A percentile compares a stretch with the other conserved stretches of the same genome.
phyloP scores from a whole-genome alignment of 2,888 invertebrate genomes.

The Sturmia bella region DNA sequence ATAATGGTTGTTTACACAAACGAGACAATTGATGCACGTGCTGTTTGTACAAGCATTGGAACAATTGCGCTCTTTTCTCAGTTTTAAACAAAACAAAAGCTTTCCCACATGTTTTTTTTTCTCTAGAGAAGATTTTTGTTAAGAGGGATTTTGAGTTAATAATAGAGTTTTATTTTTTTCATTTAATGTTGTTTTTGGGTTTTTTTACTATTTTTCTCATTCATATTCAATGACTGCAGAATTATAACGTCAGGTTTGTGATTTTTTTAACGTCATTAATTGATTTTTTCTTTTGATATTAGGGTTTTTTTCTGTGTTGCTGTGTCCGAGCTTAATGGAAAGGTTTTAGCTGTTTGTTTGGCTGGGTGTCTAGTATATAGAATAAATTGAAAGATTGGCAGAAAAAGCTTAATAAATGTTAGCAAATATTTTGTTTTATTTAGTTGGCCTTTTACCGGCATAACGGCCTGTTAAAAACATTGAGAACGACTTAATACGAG shows the following conservation, averaged over 20 bases:
- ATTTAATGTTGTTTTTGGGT: conserved; percentile 25
- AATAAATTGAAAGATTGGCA: conserved; percentile 13
- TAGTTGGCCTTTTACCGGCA: conserved; percentile 67
- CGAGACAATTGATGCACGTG: conserved; percentile 19
- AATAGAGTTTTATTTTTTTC: conserved; percentile 4
- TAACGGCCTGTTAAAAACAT: conserved; percentile 48
- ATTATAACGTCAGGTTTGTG: conserved; percentile 52
- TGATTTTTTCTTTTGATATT: conserved; percentile 46
- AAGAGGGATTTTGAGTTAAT: not conserved
- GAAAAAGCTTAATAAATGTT: conserved; percentile 66
- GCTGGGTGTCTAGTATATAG: not conserved
- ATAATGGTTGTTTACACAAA: conserved; percentile 52
- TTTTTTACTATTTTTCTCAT: conserved; percentile 37
- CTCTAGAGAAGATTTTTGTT: not conserved
- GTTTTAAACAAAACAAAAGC: conserved; percentile 15
- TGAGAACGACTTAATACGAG: not conserved
- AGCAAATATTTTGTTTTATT: conserved; percentile 60
- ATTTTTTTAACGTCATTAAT: conserved; percentile 63
- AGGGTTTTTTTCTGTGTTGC: conserved; percentile 43
- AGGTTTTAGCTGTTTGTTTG: conserved; percentile 29
- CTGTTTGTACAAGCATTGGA: not conserved
- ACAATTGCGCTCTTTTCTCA: not conserved
- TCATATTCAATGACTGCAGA: conserved; percentile 32
- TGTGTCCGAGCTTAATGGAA: conserved; percentile 14
- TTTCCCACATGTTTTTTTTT: conserved; percentile 39